These are phyloP conservation scores for Celastrina argiolus DNA, from an alignment of 2,888 invertebrate genomes.

Conservation along the genomic window DNA sequence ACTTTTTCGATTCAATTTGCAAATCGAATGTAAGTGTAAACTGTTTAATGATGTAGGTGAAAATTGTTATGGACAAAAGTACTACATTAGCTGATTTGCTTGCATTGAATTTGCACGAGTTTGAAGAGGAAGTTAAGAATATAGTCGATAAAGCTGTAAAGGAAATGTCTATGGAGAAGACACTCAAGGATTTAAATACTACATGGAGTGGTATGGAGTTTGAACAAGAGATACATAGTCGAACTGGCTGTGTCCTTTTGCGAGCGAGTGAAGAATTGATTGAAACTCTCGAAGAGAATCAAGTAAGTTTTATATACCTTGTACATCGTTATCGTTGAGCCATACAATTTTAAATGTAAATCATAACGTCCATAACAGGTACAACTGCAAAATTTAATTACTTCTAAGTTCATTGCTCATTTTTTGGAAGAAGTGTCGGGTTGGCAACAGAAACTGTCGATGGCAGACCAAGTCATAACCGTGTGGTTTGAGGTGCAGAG, in stretches of 20 bases:
- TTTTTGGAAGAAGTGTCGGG: conserved; percentile 95
- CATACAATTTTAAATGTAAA: no score
- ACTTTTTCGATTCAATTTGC: no score
- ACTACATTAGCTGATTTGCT: conserved; percentile 95
- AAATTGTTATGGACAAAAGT: conserved; percentile 94
- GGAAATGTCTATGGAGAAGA: conserved; percentile 99
- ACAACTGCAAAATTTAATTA: conserved; percentile 96
- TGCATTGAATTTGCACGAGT: conserved; percentile 95
- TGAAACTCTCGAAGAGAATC: conserved; percentile 98
- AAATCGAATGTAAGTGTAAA: no score
- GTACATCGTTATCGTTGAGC: background rate
- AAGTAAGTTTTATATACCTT: conserved; percentile 75
- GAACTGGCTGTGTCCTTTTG: conserved; percentile 91
- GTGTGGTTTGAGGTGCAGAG: conserved; percentile 97
- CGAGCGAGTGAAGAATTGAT: conserved; percentile 96
- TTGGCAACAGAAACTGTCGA: conserved; percentile 95
- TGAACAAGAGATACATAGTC: conserved; percentile 90
- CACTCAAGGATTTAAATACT: conserved; percentile 90
- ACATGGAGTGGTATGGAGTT: conserved; percentile 97
- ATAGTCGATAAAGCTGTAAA: conserved; percentile 99
- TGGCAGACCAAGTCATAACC: conserved; percentile 95
- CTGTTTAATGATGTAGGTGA: conserved; percentile 80
- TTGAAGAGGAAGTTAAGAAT: conserved; percentile 97
- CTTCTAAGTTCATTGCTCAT: conserved; percentile 97
- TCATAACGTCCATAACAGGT: conserved; percentile 72